phyloP scores from a whole-genome alignment of 1,140 invertebrate genomes.

The Berghia stephanieae region DNA sequence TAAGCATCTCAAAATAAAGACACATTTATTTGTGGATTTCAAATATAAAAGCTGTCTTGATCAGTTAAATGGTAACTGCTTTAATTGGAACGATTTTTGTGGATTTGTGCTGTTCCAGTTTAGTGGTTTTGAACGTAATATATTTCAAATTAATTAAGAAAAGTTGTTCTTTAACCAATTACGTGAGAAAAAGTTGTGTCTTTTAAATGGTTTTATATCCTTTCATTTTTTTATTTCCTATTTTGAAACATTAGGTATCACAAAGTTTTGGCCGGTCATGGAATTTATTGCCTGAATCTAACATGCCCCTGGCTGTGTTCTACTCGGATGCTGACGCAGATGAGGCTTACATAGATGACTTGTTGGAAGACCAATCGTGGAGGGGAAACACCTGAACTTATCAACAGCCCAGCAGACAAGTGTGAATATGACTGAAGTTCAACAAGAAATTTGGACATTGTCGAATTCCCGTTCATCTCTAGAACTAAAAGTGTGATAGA shows the following conservation, averaged over 20 bases:
- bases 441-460: background rate
- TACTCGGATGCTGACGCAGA: constrained; percentile 61
- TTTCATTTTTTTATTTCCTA: background rate
- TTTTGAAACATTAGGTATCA: constrained; percentile 52
- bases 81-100: background rate
- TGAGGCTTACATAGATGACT: constrained; percentile 55
- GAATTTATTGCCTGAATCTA: constrained; percentile 52
- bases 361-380: constrained; percentile 54
- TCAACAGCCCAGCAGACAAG: background rate
- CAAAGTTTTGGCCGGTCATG: constrained; percentile 52
- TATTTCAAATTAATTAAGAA: background rate
- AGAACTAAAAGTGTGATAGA: background rate
- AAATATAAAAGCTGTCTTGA: background rate
- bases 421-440: background rate
- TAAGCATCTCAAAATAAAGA: background rate
- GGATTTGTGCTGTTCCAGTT: background rate
- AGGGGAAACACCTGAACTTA: constrained; percentile 7
- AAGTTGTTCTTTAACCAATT: background rate
- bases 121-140: background rate
- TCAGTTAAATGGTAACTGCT: background rate
- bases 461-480: background rate
- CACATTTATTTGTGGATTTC: background rate
- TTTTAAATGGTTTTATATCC: background rate
- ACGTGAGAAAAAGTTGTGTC: background rate
- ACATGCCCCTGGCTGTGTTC: constrained; percentile 56